Base-by-base conservation (phyloP, 2,797 vertebrate genomes). In the Sebastolobus alascanus region DNA sequence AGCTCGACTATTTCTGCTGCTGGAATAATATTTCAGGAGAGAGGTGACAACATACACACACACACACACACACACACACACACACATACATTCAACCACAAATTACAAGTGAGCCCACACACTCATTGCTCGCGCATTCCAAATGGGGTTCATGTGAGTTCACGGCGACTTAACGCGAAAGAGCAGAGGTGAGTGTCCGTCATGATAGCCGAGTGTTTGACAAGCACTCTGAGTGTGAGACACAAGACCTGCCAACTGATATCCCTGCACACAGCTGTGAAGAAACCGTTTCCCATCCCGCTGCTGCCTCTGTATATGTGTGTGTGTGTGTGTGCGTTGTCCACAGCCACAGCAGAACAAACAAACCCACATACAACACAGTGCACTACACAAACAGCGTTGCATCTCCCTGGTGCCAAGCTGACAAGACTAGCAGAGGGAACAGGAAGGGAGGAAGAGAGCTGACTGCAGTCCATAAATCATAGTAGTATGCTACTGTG, bases 1-100 rank as follows among this genome's bases (percentile, higher is more conserved):
- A 88, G 84, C 85, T 87, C 5, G 35, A 89, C 91, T 94, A 93
- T 92, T 90, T 92, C 92, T 93, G 84, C 88, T 84, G 74, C 79
- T 83, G 78, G 78, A 91, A 84, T 89, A 91, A 87, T 90, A 82
- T 92, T 93, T 92, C 90, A 90, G 82, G 61, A 90, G 74, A 84
- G 78, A 87, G 76, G 90, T 90, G 91, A 90, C 87, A 90, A 86
- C 81, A 89, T 5, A 66, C 73, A 64, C 70, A 72, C 77, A 68
- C 68, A 74, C 69, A 71, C 77, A n/a, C n/a, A 69, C 63, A 63
- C 25, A 46, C 38, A 63, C 38, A 43, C 40, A 60, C 35, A 25
- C 59, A 52, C 38, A 40, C 77, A 16, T 11, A 18, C 18, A 25
- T 52, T 68, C 43, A 83, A 50, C 27, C 27, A 11, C 68, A 79